phyloP scores from a whole-genome alignment of 2,888 invertebrate species.

The Drosophila falleni region DNA sequence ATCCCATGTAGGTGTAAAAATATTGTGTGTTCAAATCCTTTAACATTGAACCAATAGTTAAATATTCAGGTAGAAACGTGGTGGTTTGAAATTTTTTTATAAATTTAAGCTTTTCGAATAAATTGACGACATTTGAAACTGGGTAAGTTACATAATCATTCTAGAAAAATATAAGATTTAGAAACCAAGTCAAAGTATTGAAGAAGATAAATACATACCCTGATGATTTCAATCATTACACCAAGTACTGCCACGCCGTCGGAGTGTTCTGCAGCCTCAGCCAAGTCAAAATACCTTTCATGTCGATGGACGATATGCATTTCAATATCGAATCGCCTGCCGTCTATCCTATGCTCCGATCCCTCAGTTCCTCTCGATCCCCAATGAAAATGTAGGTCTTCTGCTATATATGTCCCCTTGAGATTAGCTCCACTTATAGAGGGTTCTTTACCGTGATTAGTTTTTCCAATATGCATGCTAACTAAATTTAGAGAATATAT shows the following conservation, averaged over 20 bases:
- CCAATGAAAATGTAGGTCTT: constrained; percentile 20
- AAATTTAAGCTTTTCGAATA: neutral
- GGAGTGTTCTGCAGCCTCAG: neutral
- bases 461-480: neutral
- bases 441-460: neutral
- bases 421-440: neutral
- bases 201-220: neutral
- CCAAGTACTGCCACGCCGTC: neutral
- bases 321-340: neutral
- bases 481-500: neutral
- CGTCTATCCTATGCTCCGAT: constrained; percentile 10
- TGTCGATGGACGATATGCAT: constrained; percentile 14
- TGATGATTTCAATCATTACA: neutral
- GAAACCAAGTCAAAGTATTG: neutral
- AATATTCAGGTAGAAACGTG: neutral
- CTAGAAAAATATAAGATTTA: neutral
- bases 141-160: too few species aligned
- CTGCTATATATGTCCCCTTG: neutral
- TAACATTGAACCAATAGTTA: neutral
- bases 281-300: neutral
- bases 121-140: neutral
- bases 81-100: neutral
- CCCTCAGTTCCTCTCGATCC: neutral
- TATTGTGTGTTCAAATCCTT: neutral
- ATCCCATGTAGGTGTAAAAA: neutral